A percentile compares a stretch with the other conserved stretches of the same genome.
phyloP scores from a whole-genome alignment of 2,797 vertebrate genomes.

The Tragelaphus oryx region DNA sequence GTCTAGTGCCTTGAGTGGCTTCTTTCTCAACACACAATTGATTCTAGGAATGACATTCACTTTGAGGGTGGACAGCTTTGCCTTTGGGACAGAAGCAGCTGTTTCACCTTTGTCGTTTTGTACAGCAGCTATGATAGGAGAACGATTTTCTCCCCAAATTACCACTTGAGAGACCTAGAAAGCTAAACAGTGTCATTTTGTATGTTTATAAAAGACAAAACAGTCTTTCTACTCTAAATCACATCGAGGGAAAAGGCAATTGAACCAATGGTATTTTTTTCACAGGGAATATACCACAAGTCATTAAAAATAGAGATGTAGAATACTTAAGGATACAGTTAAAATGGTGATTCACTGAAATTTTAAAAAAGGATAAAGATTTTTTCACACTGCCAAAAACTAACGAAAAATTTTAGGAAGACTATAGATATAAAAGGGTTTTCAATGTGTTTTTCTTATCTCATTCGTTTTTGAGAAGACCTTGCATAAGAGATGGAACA shows the following conservation, averaged over 20 bases:
- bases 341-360: neutral
- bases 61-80: constrained; percentile 37
- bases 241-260: neutral
- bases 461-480: constrained; percentile 44
- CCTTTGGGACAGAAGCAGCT: neutral
- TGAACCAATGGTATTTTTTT: constrained; percentile 31
- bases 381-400: neutral
- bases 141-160: constrained; percentile 41
- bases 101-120: constrained; percentile 49
- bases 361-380: neutral
- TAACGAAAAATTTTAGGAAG: neutral
- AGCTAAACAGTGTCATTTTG: constrained; percentile 51
- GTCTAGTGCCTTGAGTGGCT: constrained; percentile 31
- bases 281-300: neutral
- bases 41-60: constrained; percentile 24
- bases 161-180: constrained; percentile 48
- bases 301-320: constrained; percentile 6
- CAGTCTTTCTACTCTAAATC: constrained; percentile 22
- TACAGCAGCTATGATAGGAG: neutral
- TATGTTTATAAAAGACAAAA: constrained; percentile 57
- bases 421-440: constrained; percentile 41
- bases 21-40: constrained; percentile 25
- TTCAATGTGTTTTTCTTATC: constrained; percentile 38
- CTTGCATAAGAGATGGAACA: constrained; percentile 26
- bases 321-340: constrained; percentile 4